Evolutionary conservation across 2,888 invertebrate species (phyloP).

Genomic region (Osmoderma eremita): DNA sequence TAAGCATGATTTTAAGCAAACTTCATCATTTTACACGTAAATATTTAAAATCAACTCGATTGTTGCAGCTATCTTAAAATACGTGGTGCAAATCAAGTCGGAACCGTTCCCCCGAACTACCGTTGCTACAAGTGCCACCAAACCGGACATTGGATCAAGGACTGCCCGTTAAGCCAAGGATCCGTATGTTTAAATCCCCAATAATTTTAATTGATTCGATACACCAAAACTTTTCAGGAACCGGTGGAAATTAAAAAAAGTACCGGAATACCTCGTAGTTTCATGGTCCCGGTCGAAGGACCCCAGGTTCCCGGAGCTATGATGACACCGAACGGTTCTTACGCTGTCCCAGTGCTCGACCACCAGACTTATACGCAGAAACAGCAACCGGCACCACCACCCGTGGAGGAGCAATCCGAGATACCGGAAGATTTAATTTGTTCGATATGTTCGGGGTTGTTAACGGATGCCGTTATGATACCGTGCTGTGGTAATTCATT

Average conservation of each 20-base stretch:
- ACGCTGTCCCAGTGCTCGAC: constrained; percentile 89
- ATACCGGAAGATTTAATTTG: constrained; percentile 94
- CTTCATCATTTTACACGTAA: neutral
- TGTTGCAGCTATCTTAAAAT: constrained; percentile 86
- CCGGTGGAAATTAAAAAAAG: constrained; percentile 88
- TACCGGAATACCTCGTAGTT: constrained; percentile 97
- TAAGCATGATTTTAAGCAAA: too few relatives aligned
- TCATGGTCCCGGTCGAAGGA: constrained; percentile 93
- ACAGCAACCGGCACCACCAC: constrained; percentile 69
- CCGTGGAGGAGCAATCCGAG: constrained; percentile 71
- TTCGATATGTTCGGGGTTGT: constrained; percentile 89
- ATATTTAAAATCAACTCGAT: constrained; percentile 9
- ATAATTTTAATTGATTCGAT: neutral
- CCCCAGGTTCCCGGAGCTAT: constrained; percentile 90
- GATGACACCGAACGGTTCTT: constrained; percentile 88
- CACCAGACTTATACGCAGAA: constrained; percentile 79
- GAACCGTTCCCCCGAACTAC: constrained; percentile 91
- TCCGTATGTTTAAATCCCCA: constrained; percentile 60
- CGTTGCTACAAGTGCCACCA: constrained; percentile 95
- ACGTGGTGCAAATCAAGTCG: constrained; percentile 87
- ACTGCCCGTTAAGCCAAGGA: constrained; percentile 82
- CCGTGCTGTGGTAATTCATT: constrained; percentile 98
- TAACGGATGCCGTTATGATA: constrained; percentile 96
- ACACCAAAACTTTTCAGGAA: constrained; percentile 61
- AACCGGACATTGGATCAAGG: constrained; percentile 97